A percentile compares a stretch with the other conserved stretches of the same genome.
These are phyloP conservation scores for Todiramphus saurophagus DNA, from an alignment of 2,113 vertebrate genomes.

Conservation along the genomic window DNA sequence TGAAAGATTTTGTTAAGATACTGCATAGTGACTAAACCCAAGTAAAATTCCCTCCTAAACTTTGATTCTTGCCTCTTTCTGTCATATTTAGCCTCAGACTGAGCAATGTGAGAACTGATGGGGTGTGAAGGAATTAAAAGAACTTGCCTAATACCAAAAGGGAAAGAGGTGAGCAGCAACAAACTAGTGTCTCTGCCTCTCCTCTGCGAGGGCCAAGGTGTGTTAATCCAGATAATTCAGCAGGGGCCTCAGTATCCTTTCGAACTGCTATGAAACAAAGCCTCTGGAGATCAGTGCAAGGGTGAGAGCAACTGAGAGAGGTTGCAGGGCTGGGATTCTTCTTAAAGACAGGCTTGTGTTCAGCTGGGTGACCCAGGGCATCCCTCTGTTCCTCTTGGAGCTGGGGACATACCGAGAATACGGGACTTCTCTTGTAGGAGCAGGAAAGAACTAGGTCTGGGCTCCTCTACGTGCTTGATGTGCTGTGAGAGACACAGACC, in stretches of 20 bases:
- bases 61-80: not conserved
- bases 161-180: not conserved
- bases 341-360: no score
- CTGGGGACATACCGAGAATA: no score
- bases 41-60: not conserved
- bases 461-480: no score
- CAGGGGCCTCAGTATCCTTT: no score
- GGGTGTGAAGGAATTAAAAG: not conserved
- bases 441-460: no score
- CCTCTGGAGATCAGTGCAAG: no score
- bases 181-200: not conserved
- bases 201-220: not conserved
- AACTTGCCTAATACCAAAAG: not conserved
- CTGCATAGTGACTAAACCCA: not conserved
- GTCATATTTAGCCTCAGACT: not conserved
- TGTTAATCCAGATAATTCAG: not conserved
- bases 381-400: not conserved
- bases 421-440: no score
- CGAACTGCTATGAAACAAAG: no score
- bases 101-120: not conserved
- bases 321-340: no score
- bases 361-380: not conserved
- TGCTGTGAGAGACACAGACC: no score
- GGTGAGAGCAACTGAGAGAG: no score
- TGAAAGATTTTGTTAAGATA: not conserved